Evolutionary conservation across 2,888 invertebrate species (phyloP).

Genomic region (Adelphocoris suturalis): DNA sequence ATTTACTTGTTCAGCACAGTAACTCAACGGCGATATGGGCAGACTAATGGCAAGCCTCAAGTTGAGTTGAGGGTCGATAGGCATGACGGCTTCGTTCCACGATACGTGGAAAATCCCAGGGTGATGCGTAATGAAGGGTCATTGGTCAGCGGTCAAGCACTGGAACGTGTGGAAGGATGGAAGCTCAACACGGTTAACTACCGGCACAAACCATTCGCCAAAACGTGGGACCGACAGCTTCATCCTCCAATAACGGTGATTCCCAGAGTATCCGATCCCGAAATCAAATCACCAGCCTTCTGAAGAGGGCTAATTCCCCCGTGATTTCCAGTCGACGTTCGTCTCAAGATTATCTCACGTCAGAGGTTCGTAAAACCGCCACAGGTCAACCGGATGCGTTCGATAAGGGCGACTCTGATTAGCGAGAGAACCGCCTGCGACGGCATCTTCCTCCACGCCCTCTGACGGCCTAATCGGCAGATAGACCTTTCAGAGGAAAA

Average conservation of each 20-base stretch:
- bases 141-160: not conserved
- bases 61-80: not conserved
- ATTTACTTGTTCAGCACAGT: too few species aligned
- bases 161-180: not conserved
- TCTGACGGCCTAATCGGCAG: constrained; percentile 7
- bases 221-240: not conserved
- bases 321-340: not conserved
- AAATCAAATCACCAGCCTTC: not conserved
- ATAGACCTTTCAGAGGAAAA: not conserved
- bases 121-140: not conserved
- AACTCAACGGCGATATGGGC: too few species aligned
- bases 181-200: not conserved
- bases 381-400: not conserved
- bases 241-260: not conserved
- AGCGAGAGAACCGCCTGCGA: not conserved
- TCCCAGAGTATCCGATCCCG: not conserved
- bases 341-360: not conserved
- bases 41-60: too few species aligned
- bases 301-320: not conserved
- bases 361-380: not conserved
- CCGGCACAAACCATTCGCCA: not conserved
- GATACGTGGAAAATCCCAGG: constrained; percentile 17
- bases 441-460: not conserved
- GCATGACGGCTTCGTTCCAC: not conserved
- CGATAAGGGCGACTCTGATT: not conserved